These are phyloP conservation scores for Muschampia plurimacula DNA, from an alignment of 2,888 invertebrate species.

Conservation along the genomic window DNA sequence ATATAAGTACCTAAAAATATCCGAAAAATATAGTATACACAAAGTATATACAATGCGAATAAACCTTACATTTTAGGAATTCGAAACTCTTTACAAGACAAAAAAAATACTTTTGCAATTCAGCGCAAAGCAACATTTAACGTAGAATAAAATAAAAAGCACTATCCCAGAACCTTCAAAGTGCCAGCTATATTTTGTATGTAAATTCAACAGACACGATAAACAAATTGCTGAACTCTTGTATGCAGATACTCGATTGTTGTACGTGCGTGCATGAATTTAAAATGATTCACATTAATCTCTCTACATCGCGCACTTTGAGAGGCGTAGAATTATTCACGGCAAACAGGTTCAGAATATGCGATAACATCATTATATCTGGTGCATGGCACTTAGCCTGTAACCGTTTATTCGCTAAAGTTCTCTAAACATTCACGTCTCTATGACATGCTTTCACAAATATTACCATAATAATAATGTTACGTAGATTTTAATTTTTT, in stretches of 20 bases:
- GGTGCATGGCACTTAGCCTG: slow-evolving; percentile 16
- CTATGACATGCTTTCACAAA: slow-evolving; percentile 8
- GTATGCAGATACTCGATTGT: slow-evolving; percentile 40
- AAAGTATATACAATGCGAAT: no score
- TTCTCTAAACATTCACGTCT: not conserved
- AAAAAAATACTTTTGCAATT: not conserved
- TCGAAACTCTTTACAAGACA: not conserved
- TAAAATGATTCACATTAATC: slow-evolving; percentile 40
- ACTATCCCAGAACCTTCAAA: slow-evolving; percentile 36
- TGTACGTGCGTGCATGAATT: slow-evolving; percentile 40
- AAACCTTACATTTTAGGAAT: no score
- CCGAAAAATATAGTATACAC: no score
- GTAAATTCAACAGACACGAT: slow-evolving; percentile 39
- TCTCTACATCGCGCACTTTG: slow-evolving; percentile 37
- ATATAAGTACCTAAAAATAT: no score
- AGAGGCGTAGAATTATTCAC: slow-evolving; percentile 39
- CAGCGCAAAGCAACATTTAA: slow-evolving; percentile 15
- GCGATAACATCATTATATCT: slow-evolving; percentile 38
- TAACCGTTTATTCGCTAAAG: slow-evolving; percentile 6
- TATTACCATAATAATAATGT: not conserved
- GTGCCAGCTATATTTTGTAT: slow-evolving; percentile 38
- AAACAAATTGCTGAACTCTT: slow-evolving; percentile 41
- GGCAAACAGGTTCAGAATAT: slow-evolving; percentile 36
- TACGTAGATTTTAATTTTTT: not conserved
- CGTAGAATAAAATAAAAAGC: slow-evolving; percentile 14